Base-by-base conservation (phyloP, 2,113 vertebrate species). In the Gopherus flavomarginatus region DNA sequence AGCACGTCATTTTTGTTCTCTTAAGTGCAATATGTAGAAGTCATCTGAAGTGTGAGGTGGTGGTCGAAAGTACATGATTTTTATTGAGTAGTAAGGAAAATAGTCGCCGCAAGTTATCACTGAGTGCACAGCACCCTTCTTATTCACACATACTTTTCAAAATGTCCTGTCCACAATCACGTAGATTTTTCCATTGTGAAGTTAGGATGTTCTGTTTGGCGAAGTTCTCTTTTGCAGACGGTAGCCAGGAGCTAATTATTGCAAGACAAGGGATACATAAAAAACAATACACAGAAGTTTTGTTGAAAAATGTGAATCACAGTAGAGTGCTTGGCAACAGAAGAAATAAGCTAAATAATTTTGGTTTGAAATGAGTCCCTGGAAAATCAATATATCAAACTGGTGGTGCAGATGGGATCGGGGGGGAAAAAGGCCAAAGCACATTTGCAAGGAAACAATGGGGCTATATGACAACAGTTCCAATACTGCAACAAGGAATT, bases 301-400 rank as follows among this genome's bases (percentile, higher is more conserved):
- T 79, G 62, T 91, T 88, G 53, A 90, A 96, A 83, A 29, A 1
- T 14, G 38, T 11, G 42, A 57, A 72, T 5, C 29, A 65, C 22
- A 90, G 86, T 50, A 90, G 79, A 75, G 26, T 91, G 42, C 78
- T 91, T n/a, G 85, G 52, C 13, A 12, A 69, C 87, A 22, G 47
- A 83, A 59, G 69, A 94, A 95, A 69, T 92, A 47, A 79, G 13
- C 79, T 87, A 87, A 85, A 52, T n/a, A 93, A 56, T 8, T 57
- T 29, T 10, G 53, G n/a, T 21, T 59, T 42, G 65, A 72, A 44
- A 47, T 44, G 26, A 57, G 38, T 21, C 81, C 42, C 56, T 85
- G 0, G 83, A 35, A 35, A 62, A 72, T 78, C 22, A n/a, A 0
- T 42, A 14, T 35, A 47, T 87, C 11, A 4, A 9, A n/a, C 5